Conservation (phyloP, 2,888 invertebrate genomes). For the Athalia rosae region DNA sequence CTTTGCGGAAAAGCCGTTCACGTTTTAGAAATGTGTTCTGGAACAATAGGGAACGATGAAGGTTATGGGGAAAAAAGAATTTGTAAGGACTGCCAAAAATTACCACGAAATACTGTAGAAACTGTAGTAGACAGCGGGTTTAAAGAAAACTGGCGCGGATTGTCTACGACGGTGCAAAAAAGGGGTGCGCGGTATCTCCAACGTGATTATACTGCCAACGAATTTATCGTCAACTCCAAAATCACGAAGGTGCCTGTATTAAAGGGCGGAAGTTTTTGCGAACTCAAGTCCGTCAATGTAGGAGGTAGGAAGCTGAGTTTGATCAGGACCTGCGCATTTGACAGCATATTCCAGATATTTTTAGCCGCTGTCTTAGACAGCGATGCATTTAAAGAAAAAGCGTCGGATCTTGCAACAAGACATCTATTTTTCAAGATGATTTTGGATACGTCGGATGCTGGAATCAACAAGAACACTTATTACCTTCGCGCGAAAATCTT, state of each 20-base stretch:
- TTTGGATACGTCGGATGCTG: not conserved
- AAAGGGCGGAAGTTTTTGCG: conserved; percentile 7
- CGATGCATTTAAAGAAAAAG: conserved; percentile 15
- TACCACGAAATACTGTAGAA: not conserved
- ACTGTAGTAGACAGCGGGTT: not conserved
- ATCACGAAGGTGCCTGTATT: conserved; percentile 6
- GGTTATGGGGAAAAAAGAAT: conserved; percentile 26
- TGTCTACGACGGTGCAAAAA: not conserved
- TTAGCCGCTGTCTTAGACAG: conserved; percentile 33
- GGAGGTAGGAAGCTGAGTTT: conserved; percentile 21
- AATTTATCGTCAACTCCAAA: not conserved
- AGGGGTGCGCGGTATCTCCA: not conserved
- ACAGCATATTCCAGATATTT: conserved; percentile 43
- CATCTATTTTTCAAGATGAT: conserved; percentile 16
- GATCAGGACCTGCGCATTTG: conserved; percentile 39
- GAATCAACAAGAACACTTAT: not conserved
- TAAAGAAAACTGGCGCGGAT: not conserved
- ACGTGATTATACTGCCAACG: conserved; percentile 1
- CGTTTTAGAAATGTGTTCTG: conserved; percentile 25
- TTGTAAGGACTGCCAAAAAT: conserved; percentile 4
- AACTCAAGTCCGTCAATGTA: conserved; percentile 5
- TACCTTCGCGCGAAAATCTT: not conserved
- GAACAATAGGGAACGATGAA: conserved; percentile 36
- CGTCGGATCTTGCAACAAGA: not conserved
- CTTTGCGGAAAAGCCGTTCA: conserved; percentile 38